Evolutionary conservation across 2,888 invertebrate species (phyloP), one percentile per base, ranked within the genome.

Genomic region (Ennomos erosarius): DNA sequence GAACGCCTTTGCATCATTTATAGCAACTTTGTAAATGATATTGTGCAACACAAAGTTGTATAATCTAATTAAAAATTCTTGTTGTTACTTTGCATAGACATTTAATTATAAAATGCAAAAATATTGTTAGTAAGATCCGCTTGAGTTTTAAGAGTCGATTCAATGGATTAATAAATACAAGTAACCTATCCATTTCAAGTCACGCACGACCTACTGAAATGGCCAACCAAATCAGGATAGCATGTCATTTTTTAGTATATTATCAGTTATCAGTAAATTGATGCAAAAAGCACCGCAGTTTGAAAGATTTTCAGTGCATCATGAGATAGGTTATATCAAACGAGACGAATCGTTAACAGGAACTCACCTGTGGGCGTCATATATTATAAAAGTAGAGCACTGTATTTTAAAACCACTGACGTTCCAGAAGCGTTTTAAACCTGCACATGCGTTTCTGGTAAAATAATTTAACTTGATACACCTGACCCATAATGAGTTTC

Each of bases 271-370:
- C 55, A 47, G 55, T 48, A 34, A 34, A 46, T 51, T 40, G 60
- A 63, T 63, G 61, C 51, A 63, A 61, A n/a, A 57, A 48, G 56
- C 39, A 42, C 62, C 62, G 59, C 62, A 16, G 59, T 59, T 56
- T 57, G 63, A 53, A 38, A 44, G 57, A 62, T 50, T 53, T 55
- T 59, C 59, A 48, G 50, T 34, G 45, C 43, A 60, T 62, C 39
- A 54, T 16, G 10, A 54, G 44, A 43, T 46, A 16, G n/a, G n/a
- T n/a, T 16, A 16, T 54, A 51, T 56, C 9, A 49, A 40, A 33
- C 47, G 53, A 54, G 40, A 53, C 60, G 50, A 62, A 60, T 63
- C 48, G 57, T 60, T 35, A 53, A 59, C 58, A 39, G 53, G 53
- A 49, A 12, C 44, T 12, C 26, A 51, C 40, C 37, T 47, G 57